phyloP scores from a whole-genome alignment of 2,113 vertebrate species.

The Zosterops pallidus region DNA sequence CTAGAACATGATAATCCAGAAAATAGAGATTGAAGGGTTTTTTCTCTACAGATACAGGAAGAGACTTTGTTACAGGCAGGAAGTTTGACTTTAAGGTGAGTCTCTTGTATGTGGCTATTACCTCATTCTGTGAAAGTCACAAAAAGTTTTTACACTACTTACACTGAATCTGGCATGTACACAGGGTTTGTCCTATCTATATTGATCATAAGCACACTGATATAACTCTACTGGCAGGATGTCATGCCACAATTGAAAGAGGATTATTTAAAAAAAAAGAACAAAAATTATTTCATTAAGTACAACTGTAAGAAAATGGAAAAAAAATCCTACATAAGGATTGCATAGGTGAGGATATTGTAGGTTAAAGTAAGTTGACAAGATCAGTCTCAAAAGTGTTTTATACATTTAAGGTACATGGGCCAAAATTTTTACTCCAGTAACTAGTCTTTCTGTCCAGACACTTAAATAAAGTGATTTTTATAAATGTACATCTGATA shows the following conservation, averaged over 20 bases:
- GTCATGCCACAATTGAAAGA: not conserved
- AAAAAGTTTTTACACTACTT: not conserved
- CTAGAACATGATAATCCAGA: not conserved
- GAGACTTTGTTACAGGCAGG: not conserved
- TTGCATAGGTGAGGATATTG: not conserved
- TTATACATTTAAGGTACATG: not conserved
- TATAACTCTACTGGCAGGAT: not conserved
- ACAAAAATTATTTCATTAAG: not conserved
- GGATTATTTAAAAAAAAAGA: not conserved
- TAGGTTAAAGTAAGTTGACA: not conserved
- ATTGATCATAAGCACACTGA: not conserved
- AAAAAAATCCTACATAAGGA: not conserved
- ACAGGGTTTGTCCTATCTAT: not conserved
- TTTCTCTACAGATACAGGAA: not conserved
- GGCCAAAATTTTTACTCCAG: not conserved
- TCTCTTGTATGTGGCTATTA: not conserved
- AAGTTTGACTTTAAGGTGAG: not conserved
- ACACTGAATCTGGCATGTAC: not conserved
- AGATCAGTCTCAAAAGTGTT: not conserved
- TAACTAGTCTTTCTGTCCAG: not conserved
- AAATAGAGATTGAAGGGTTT: not conserved
- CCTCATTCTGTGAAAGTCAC: not conserved
- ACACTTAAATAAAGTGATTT: not conserved
- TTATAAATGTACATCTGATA: not conserved
- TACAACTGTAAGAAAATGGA: not conserved